Evolutionary conservation across 2,113 vertebrate genomes (phyloP), one percentile per base, ranked within the genome.

Genomic region (Lepidiolamprologus cunningtoni): DNA sequence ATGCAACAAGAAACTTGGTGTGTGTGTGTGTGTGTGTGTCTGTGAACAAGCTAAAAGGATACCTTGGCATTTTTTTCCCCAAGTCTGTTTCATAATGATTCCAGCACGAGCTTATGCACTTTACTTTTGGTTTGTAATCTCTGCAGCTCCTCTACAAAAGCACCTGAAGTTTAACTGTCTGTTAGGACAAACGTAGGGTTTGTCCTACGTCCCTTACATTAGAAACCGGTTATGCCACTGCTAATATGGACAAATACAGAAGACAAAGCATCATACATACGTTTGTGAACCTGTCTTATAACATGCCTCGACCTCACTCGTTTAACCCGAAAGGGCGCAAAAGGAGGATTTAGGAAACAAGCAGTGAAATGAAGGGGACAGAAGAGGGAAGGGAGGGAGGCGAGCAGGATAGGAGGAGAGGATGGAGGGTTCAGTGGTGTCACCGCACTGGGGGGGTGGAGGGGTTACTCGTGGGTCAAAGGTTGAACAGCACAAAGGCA

Each of bases 1-100:
- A 55, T 50, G 94, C 95, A 95, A 95, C 92, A 94, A 89, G 94
- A 87, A 79, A 79, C 89, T 91, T 37, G 37, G 79, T 82, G 35
- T 89, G 58, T 61, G 23, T 57, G 58, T 61, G 58, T 61, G 11
- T 42, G 42, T 52, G 89, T 57, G 42, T 79, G 68, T 78, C 54
- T 55, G 79, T 57, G 92, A n/a, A 79, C 58, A 50, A 40, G 28
- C 45, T 63, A 33, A 73, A 66, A 80, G 42, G 76, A 53, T 9
- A 35, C 4, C 6, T 50, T 82, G 3, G 50, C 17, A 33, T 80
- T 7, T 57, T 61, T 57, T 66, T 17, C 42, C 57, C 21, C 17
- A 50, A 50, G 71, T 52, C 28, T 81, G 40, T 81, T 47, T 81
- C 52, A 86, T 73, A 63, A 23, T 76, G 42, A 76, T 76, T 19